Conservation (phyloP, 2,113 vertebrate species). For the Cephalopholis sonnerati region DNA sequence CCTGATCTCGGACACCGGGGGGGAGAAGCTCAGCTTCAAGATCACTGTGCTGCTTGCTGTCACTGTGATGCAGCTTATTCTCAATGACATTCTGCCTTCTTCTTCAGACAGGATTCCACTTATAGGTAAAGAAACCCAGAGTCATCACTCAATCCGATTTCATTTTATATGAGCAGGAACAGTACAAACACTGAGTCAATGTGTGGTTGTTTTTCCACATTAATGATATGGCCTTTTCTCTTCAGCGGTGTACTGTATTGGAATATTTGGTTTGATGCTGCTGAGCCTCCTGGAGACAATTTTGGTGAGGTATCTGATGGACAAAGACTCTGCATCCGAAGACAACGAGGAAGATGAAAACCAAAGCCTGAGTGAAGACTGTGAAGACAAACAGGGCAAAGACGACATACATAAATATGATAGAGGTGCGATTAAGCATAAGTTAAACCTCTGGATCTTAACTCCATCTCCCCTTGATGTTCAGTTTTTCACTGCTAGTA, state of each 20-base stretch:
- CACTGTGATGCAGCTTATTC: conserved; percentile 81
- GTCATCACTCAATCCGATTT: neutral
- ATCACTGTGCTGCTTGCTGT: conserved; percentile 67
- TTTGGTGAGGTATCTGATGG: conserved; percentile 77
- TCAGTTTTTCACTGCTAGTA: too few relatives aligned
- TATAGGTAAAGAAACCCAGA: conserved; percentile 65
- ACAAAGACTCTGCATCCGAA: conserved; percentile 42
- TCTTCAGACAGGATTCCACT: conserved; percentile 77
- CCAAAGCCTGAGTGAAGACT: conserved; percentile 10
- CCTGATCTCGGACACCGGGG: conserved; percentile 79
- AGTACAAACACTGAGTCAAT: neutral
- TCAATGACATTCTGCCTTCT: conserved; percentile 81
- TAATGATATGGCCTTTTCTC: neutral
- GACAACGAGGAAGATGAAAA: neutral
- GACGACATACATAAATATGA: neutral
- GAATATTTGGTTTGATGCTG: conserved; percentile 84
- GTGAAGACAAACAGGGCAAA: neutral
- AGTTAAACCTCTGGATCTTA: too few relatives aligned
- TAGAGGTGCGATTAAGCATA: conserved; percentile 12
- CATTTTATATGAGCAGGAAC: neutral
- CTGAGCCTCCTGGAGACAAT: conserved; percentile 83
- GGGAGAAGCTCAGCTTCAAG: conserved; percentile 85
- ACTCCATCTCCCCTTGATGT: too few relatives aligned
- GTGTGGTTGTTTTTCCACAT: neutral
- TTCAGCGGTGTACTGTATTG: conserved; percentile 70